A percentile compares a stretch with the other conserved stretches of the same genome.
These are phyloP conservation scores for Dromaius novaehollandiae DNA, from an alignment of 2,113 vertebrate genomes.

Conservation along the genomic window DNA sequence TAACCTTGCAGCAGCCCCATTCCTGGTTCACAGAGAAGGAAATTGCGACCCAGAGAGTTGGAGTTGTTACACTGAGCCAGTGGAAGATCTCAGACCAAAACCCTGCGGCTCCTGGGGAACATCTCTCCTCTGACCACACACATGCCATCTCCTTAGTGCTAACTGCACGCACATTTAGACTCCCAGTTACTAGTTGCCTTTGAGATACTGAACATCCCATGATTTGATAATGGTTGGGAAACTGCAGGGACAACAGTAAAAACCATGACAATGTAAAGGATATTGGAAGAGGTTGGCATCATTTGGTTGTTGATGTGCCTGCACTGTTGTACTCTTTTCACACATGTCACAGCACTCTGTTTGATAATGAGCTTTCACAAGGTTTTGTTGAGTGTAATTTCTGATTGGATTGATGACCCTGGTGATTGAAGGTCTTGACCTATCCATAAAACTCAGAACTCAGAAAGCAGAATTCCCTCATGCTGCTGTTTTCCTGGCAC, in stretches of 20 bases:
- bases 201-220: background rate
- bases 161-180: background rate
- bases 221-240: background rate
- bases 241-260: background rate
- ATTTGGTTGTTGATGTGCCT: background rate
- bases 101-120: too few relatives aligned
- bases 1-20: background rate
- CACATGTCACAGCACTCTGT: background rate
- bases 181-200: background rate
- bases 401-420: constrained; percentile 52
- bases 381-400: background rate
- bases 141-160: background rate
- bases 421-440: constrained; percentile 44
- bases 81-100: background rate
- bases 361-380: background rate
- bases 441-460: constrained; percentile 33
- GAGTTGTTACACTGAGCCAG: background rate
- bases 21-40: background rate
- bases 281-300: background rate
- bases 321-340: background rate
- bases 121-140: background rate
- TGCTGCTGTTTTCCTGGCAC: constrained; percentile 24
- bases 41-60: background rate
- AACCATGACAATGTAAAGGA: background rate
- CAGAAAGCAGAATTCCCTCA: constrained; percentile 1